Base-by-base conservation (phyloP, 2,888 invertebrate genomes). In the Sussaba pulchella region DNA sequence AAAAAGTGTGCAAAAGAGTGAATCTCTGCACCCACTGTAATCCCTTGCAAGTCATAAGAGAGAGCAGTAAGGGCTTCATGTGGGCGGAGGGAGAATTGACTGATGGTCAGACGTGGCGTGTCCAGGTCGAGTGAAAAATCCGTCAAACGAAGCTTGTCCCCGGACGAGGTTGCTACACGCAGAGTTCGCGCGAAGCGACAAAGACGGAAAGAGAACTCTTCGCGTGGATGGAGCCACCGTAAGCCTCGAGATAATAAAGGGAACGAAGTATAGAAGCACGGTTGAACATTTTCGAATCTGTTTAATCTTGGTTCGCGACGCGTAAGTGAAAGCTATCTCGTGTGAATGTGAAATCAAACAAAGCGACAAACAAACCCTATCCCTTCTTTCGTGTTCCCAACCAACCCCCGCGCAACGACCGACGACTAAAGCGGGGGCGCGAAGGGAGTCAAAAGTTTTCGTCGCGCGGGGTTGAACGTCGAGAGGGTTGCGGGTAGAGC, bases 321-420 rank as follows among this genome's bases (percentile, higher is more conserved):
- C 87, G 89, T 92, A 91, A 91, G 89, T 92, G 91, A 92, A 92
- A 91, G 92, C 91, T 91, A 92, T 92, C 91, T 91, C 88, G 87
- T 78, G 87, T 91, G 91, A 91, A 91, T 91, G 87, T 85, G 83
- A 89, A 91, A 91, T 91, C 91, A 91, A 92, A 92, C 91, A 92
- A 92, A 92, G 91, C 89, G 90, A 91, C 91, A 90, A 91, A 91
- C 90, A 92, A 90, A 90, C 88, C 82, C 81, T 24, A 21, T 67
- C 47, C 72, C n/a, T n/a, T n/a, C n/a, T n/a, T n/a, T n/a, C n/a
- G n/a, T n/a, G n/a, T n/a, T n/a, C n/a, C n/a, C n/a, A n/a, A n/a
- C n/a, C n/a, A n/a, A n/a, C n/a, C n/a, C n/a, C n/a, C n/a, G n/a
- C n/a, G n/a, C n/a, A n/a, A n/a, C n/a, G n/a, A n/a, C n/a, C n/a